Evolutionary conservation across 2,113 vertebrate species (phyloP).

Genomic region (Festucalex cinctus): DNA sequence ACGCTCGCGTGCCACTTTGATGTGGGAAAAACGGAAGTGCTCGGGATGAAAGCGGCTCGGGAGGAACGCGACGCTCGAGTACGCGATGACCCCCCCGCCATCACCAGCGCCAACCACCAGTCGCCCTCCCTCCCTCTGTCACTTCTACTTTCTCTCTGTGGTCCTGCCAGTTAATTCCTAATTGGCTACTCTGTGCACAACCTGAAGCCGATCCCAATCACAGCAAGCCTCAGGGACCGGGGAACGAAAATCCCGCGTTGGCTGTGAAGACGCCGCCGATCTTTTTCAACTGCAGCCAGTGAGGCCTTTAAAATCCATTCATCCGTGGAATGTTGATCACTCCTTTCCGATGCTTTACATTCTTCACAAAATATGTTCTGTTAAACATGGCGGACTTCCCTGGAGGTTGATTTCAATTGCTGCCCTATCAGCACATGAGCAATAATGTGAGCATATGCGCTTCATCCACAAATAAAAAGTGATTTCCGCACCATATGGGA

Average conservation of each 20-base stretch:
- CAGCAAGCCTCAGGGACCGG: conserved; percentile 15
- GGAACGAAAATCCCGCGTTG: conserved; percentile 21
- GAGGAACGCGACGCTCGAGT: conserved; percentile 53
- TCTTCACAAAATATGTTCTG: conserved; percentile 1
- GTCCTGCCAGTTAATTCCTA: conserved; percentile 52
- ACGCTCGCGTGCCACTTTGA: conserved; percentile 57
- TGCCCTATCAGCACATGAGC: conserved; percentile 29
- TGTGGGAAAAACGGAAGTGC: conserved; percentile 55
- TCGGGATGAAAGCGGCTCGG: conserved; percentile 60
- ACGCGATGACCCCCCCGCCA: conserved; percentile 44
- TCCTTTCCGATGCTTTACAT: conserved; percentile 2
- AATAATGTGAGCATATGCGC: conserved; percentile 30
- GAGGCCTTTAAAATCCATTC: conserved; percentile 7
- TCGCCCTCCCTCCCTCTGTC: conserved; percentile 10
- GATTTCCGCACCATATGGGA: conserved; percentile 20
- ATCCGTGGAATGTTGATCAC: conserved; percentile 9
- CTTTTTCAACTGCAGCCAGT: conserved; percentile 8
- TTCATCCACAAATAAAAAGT: conserved; percentile 13
- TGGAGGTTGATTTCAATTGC: conserved; percentile 18
- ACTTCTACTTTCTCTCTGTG: conserved; percentile 37
- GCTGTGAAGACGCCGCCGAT: conserved; percentile 13
- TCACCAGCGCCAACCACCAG: not conserved
- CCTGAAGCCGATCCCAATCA: conserved; percentile 47
- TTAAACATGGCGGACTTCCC: conserved; percentile 14
- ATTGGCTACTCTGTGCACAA: conserved; percentile 50